Percentiles rank a stretch among this genome's conserved stretches.
Conservation (phyloP, 2,113 vertebrate genomes). For the Datnioides undecimradiatus region DNA sequence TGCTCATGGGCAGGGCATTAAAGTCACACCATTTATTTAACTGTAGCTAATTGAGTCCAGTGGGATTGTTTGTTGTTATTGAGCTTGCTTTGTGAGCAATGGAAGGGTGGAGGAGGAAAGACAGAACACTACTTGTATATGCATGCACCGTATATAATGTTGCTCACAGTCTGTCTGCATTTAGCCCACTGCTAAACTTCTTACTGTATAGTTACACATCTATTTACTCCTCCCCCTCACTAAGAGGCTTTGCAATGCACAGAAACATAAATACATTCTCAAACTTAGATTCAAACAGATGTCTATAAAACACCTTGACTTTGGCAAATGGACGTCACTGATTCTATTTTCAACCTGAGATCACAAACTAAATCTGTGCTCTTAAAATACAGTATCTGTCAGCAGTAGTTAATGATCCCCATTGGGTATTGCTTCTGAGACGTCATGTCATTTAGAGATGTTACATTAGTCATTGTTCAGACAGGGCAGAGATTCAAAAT, state of each 20-base stretch:
- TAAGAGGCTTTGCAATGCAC: neutral
- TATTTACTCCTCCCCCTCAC: neutral
- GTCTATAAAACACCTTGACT: neutral
- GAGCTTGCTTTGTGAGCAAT: conserved; percentile 61
- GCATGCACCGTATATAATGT: conserved; percentile 2
- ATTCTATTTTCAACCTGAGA: conserved; percentile 38
- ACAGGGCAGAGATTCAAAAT: neutral
- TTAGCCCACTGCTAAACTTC: neutral
- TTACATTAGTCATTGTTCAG: conserved; percentile 32
- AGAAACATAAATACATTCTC: neutral
- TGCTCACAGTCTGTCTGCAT: neutral
- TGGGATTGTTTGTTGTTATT: conserved; percentile 75
- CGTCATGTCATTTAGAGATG: conserved; percentile 35
- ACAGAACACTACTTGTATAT: neutral
- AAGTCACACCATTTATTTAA: conserved; percentile 75
- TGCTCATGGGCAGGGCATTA: conserved; percentile 58
- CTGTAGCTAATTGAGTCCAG: conserved; percentile 86
- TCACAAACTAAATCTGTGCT: conserved; percentile 6
- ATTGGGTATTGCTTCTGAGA: conserved; percentile 24
- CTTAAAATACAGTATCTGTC: conserved; percentile 22
- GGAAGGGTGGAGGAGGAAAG: neutral
- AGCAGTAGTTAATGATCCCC: conserved; percentile 35
- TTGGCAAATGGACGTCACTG: conserved; percentile 12
- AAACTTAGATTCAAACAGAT: neutral
- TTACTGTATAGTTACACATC: neutral